Evolutionary conservation across 1,140 invertebrate species (phyloP).

Genomic region (Sminthurides bifidus): DNA sequence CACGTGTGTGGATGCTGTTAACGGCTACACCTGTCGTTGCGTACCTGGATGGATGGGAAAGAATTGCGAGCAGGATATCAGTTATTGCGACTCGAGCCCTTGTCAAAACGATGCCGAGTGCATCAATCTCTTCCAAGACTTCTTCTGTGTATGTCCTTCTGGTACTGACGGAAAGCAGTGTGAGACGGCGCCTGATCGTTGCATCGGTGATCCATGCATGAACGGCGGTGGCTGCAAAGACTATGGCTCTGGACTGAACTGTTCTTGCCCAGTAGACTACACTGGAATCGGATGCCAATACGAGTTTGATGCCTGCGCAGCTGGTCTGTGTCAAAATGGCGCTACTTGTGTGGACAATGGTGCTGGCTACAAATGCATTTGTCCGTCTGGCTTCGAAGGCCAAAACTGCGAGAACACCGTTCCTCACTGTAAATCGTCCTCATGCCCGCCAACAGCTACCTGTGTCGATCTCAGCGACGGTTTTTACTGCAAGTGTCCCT

Average conservation of each 20-base stretch:
- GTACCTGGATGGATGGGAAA: conserved; percentile 75
- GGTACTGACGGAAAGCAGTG: conserved; percentile 43
- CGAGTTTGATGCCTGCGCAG: conserved; percentile 82
- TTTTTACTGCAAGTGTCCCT: conserved; percentile 91
- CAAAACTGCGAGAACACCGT: conserved; percentile 87
- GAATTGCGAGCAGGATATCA: conserved; percentile 75
- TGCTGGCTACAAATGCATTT: conserved; percentile 57
- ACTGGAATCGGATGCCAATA: conserved; percentile 84
- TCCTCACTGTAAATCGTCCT: conserved; percentile 81
- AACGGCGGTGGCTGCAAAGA: conserved; percentile 87
- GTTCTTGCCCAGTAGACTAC: conserved; percentile 74
- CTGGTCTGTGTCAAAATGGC: conserved; percentile 77
- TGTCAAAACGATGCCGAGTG: conserved; percentile 88
- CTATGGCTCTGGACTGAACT: conserved; percentile 87
- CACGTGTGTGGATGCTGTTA: conserved; percentile 74
- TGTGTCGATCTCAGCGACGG: conserved; percentile 85
- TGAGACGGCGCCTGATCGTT: conserved; percentile 71
- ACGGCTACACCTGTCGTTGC: conserved; percentile 70
- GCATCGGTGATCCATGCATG: conserved; percentile 91
- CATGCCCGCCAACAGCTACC: conserved; percentile 82
- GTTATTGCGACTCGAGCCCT: conserved; percentile 67
- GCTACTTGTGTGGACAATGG: conserved; percentile 78
- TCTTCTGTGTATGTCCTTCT: conserved; percentile 91
- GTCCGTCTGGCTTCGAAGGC: conserved; percentile 42
- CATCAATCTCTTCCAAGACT: conserved; percentile 86